Conservation (phyloP, 2,797 vertebrate genomes). For the Paratrypauchen microcephalus region DNA sequence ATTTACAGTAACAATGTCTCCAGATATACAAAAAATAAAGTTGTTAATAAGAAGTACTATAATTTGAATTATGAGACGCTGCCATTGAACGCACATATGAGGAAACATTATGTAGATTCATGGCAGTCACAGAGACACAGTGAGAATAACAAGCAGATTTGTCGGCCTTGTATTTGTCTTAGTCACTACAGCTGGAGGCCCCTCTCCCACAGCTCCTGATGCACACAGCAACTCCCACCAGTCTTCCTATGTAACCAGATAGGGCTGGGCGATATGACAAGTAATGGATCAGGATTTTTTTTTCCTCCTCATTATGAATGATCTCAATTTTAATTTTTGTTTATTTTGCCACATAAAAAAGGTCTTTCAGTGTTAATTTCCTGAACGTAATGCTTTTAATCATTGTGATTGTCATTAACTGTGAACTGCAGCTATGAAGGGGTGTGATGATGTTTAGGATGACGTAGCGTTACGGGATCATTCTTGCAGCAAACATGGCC, state of each 20-base stretch:
- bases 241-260: slow-evolving; percentile 49
- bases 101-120: slow-evolving; percentile 33
- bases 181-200: slow-evolving; percentile 41
- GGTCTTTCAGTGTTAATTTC: too few species aligned
- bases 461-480: too few species aligned
- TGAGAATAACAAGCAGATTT: slow-evolving; percentile 54
- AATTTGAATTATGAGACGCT: slow-evolving; percentile 57
- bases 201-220: slow-evolving; percentile 22
- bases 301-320: too few species aligned
- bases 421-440: too few species aligned
- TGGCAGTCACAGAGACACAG: slow-evolving; percentile 15
- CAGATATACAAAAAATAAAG: not conserved
- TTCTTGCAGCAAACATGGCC: too few species aligned
- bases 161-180: slow-evolving; percentile 36
- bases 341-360: too few species aligned
- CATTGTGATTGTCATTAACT: too few species aligned
- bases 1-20: not conserved
- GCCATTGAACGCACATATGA: slow-evolving; percentile 21
- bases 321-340: too few species aligned
- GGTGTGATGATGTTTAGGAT: too few species aligned
- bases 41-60: slow-evolving; percentile 15
- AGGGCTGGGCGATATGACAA: slow-evolving; percentile 34
- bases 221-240: slow-evolving; percentile 24
- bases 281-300: too few species aligned
- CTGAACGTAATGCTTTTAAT: too few species aligned